phyloP scores from a whole-genome alignment of 2,797 vertebrate genomes.

The Chaunax sp. region DNA sequence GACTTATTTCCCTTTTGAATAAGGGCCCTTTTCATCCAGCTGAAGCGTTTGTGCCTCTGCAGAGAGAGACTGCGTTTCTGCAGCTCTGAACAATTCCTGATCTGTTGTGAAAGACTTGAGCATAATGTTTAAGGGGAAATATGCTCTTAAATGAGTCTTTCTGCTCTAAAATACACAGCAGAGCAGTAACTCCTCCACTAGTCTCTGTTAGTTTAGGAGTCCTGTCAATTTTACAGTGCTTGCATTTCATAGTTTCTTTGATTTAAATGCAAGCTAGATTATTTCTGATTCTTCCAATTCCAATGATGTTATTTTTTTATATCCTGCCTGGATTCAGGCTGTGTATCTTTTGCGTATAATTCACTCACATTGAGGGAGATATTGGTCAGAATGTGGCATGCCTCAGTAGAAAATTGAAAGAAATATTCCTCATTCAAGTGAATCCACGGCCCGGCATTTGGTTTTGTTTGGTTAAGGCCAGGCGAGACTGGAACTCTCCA shows the following conservation, averaged over 20 bases:
- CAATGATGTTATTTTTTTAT: slow-evolving; percentile 9
- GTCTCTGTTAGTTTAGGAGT: neutral
- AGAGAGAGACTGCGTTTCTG: slow-evolving; percentile 83
- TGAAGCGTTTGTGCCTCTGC: slow-evolving; percentile 83
- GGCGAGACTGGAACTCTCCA: slow-evolving; percentile 96
- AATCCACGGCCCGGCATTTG: slow-evolving; percentile 90
- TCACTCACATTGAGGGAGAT: slow-evolving; percentile 47
- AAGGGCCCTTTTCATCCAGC: slow-evolving; percentile 82
- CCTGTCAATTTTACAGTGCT: slow-evolving; percentile 8
- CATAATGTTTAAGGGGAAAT: slow-evolving; percentile 83
- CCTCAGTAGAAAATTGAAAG: slow-evolving; percentile 88
- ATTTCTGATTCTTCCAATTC: slow-evolving; percentile 30
- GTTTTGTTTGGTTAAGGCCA: slow-evolving; percentile 99
- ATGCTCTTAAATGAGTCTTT: slow-evolving; percentile 67
- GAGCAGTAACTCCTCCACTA: slow-evolving; percentile 1
- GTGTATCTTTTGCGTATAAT: slow-evolving; percentile 48
- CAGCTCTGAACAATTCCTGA: slow-evolving; percentile 86
- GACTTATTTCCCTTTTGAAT: slow-evolving; percentile 80
- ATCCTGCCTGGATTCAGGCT: neutral
- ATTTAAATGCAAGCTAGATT: slow-evolving; percentile 28
- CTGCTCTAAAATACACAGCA: slow-evolving; percentile 21
- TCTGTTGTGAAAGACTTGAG: slow-evolving; percentile 85
- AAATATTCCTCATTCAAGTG: slow-evolving; percentile 92
- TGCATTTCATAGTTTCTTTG: slow-evolving; percentile 9
- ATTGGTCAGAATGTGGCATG: slow-evolving; percentile 87